Evolutionary conservation across 2,888 invertebrate species (phyloP), one percentile per base, ranked within the genome.

Genomic region (Dicyrtoma fusca): DNA sequence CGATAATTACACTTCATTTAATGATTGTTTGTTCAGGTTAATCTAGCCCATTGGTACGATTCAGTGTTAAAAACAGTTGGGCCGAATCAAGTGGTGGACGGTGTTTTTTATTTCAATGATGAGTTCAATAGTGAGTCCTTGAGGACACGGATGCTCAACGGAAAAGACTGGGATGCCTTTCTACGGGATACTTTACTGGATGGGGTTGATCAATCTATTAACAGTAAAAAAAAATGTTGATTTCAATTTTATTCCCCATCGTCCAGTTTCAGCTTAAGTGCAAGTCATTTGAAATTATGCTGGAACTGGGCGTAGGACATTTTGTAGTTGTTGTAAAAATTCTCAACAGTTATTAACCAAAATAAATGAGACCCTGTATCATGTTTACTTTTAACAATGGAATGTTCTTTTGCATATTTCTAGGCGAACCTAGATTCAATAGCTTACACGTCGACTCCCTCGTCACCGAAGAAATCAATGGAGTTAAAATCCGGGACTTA

Each of bases 131-230:
- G 71, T 8, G 72, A 69, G 0, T 34, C 69, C 26, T 11, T 74
- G 3, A 25, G 19, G 10, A 68, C 74, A 0, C 42, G 62, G 3
- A 4, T 64, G 10, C 23, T 73, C 14, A 77, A 77, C 49, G 34
- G 45, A 0, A 44, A 69, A 13, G 45, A 51, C 10, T 80, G 80
- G 80, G 42, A 77, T 53, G 65, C 71, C 0, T 80, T 80, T 55
- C 13, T 66, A 23, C 13, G 23, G 1, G 68, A 65, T 34, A 73
- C 74, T 6, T 23, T 80, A 34, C 44, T 74, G 0, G 68, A 76
- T 47, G 75, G 75, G 13, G 34, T 17, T 42, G 55, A 74, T 49
- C 78, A 79, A 69, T 51, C 25, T 6, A 76, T 79, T 57, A n/a
- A n/a, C n/a, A n/a, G n/a, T n/a, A n/a, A n/a, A n/a, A n/a, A n/a